phyloP scores from a whole-genome alignment of 2,888 invertebrate genomes.

The Callyntrura guangdongensis region DNA sequence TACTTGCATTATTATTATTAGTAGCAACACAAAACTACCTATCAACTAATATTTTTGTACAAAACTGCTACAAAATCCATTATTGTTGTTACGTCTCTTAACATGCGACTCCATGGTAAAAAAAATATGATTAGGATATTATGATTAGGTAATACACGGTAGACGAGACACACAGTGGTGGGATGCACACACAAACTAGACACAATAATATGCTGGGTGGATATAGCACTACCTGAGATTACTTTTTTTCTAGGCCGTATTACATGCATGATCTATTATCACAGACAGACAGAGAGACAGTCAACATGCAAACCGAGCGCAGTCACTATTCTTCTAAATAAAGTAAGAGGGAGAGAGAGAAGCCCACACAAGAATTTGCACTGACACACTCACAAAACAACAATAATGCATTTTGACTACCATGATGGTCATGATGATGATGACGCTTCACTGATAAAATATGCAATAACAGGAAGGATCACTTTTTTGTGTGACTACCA shows the following conservation, averaged over 20 bases:
- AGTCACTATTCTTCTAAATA: slow-evolving; percentile 7
- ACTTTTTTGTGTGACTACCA: slow-evolving; percentile 40
- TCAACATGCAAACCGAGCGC: slow-evolving; percentile 51
- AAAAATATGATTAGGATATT: slow-evolving; percentile 55
- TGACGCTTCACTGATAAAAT: slow-evolving; percentile 11
- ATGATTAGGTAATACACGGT: neutral
- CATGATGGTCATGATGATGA: no score
- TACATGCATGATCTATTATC: neutral
- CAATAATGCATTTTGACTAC: slow-evolving; percentile 27
- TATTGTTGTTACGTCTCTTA: neutral
- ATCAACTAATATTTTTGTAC: slow-evolving; percentile 37
- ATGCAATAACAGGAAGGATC: slow-evolving; percentile 54
- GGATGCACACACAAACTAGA: neutral
- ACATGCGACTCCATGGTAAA: neutral
- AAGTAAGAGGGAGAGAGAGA: neutral
- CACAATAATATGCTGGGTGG: no score
- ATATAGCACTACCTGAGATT: neutral
- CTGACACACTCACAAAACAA: neutral
- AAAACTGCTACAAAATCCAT: slow-evolving; percentile 53
- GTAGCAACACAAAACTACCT: slow-evolving; percentile 39
- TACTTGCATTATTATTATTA: neutral
- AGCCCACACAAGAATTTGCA: neutral
- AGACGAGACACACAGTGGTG: slow-evolving; percentile 18
- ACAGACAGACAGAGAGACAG: neutral
- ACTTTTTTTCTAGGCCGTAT: neutral